These are phyloP conservation scores for Tetrao urogallus DNA, from an alignment of 2,113 vertebrate species.

Conservation along the genomic window DNA sequence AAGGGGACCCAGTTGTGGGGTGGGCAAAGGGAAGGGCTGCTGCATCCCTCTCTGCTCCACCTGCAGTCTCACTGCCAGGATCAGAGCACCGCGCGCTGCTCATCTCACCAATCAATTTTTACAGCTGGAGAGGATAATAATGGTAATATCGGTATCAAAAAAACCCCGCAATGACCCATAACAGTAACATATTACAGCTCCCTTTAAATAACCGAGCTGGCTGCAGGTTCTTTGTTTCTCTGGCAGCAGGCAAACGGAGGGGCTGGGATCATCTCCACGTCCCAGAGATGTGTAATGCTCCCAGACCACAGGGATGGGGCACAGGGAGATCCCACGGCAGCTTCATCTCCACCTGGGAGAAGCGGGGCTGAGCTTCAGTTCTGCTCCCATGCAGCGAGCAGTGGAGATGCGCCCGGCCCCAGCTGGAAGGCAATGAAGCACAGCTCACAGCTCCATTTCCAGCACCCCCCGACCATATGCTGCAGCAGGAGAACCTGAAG, in stretches of 20 bases:
- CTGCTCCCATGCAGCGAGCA: background rate
- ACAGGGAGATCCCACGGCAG: background rate
- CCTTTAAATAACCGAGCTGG: conserved; percentile 69
- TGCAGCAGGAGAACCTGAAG: background rate
- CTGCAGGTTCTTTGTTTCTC: conserved; percentile 58
- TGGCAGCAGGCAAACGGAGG: conserved; percentile 48
- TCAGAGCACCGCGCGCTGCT: conserved; percentile 27
- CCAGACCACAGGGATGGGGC: background rate
- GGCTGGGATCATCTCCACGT: background rate
- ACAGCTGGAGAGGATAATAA: conserved; percentile 76
- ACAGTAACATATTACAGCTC: conserved; percentile 76
- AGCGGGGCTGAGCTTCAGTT: background rate
- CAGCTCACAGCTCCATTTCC: background rate
- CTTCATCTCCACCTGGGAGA: background rate
- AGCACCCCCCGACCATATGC: background rate
- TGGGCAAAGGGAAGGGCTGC: background rate
- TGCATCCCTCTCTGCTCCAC: background rate
- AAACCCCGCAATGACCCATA: conserved; percentile 73
- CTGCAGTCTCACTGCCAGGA: conserved; percentile 48
- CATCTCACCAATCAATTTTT: conserved; percentile 79
- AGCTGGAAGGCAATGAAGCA: background rate
- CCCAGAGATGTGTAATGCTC: background rate
- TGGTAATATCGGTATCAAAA: conserved; percentile 74
- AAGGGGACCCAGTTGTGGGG: background rate
- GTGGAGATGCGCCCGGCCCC: background rate